Conservation (phyloP, 1,140 invertebrate genomes). For the Rhynchophorus ferrugineus region DNA sequence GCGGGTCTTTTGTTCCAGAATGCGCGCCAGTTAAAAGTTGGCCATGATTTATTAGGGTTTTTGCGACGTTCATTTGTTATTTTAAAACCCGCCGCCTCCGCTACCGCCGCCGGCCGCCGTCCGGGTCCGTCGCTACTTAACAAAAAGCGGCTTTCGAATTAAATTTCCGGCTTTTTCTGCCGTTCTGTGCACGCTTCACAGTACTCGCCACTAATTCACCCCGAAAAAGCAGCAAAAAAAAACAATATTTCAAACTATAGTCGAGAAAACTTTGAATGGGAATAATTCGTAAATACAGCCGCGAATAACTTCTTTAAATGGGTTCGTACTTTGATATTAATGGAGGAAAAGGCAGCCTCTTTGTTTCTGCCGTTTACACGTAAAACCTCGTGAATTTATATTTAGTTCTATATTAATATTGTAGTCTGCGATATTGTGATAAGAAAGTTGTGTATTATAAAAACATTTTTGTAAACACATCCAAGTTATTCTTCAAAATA, state of each 20-base stretch:
- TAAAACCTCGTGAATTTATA: too few species aligned
- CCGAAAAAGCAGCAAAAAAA: background rate
- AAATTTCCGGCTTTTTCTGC: background rate
- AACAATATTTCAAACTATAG: background rate
- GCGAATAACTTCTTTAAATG: too few species aligned
- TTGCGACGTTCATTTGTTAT: slow-evolving; percentile 21
- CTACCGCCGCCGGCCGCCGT: background rate
- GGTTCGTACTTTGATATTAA: too few species aligned
- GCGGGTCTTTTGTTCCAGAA: slow-evolving; percentile 24
- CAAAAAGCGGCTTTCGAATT: background rate
- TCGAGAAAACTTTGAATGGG: too few species aligned
- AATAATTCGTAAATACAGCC: too few species aligned
- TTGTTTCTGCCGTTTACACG: too few species aligned
- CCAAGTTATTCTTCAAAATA: too few species aligned
- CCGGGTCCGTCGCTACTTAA: background rate
- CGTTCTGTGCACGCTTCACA: background rate
- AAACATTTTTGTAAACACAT: too few species aligned
- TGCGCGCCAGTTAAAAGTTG: slow-evolving; percentile 22
- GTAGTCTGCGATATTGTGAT: too few species aligned
- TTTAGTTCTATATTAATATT: too few species aligned
- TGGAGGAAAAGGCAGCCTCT: too few species aligned
- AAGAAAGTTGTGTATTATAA: too few species aligned
- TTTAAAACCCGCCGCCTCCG: slow-evolving; percentile 16
- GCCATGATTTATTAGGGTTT: slow-evolving; percentile 23
- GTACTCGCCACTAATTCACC: background rate